Conservation (phyloP, 2,113 vertebrate species). For the Toxostoma redivivum region DNA sequence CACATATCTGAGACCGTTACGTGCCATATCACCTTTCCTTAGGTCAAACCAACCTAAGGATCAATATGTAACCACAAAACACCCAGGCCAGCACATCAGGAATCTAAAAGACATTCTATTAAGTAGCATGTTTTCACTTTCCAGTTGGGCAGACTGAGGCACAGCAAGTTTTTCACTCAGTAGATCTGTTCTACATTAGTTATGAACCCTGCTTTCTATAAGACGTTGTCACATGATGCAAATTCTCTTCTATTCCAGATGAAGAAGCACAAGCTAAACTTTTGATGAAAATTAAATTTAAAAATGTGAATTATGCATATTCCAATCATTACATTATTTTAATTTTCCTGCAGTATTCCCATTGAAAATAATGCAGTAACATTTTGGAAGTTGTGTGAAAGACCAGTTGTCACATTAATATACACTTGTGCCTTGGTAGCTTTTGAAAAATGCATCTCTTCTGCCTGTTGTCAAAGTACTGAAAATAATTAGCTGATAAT, state of each 20-base stretch:
- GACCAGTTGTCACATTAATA: background rate
- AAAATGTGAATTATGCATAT: background rate
- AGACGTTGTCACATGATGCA: background rate
- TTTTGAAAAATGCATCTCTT: background rate
- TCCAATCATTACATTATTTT: background rate
- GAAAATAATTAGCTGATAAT: background rate
- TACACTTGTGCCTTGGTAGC: background rate
- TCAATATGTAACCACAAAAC: background rate
- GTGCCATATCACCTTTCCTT: background rate
- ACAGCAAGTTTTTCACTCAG: background rate
- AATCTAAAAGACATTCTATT: background rate
- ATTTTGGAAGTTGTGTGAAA: background rate
- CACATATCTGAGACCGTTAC: background rate
- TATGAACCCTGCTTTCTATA: background rate
- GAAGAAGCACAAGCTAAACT: background rate
- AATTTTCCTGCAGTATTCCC: background rate
- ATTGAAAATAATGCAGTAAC: background rate
- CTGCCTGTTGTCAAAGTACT: background rate
- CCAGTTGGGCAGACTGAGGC: background rate
- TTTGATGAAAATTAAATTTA: background rate
- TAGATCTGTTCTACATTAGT: background rate
- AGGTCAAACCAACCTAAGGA: fast-evolving
- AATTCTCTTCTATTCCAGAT: background rate
- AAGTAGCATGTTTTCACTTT: background rate
- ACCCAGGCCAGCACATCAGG: background rate